Percentiles rank a stretch among this genome's conserved stretches.
Conservation (phyloP, 2,888 invertebrate species). For the Rotaria macrura region DNA sequence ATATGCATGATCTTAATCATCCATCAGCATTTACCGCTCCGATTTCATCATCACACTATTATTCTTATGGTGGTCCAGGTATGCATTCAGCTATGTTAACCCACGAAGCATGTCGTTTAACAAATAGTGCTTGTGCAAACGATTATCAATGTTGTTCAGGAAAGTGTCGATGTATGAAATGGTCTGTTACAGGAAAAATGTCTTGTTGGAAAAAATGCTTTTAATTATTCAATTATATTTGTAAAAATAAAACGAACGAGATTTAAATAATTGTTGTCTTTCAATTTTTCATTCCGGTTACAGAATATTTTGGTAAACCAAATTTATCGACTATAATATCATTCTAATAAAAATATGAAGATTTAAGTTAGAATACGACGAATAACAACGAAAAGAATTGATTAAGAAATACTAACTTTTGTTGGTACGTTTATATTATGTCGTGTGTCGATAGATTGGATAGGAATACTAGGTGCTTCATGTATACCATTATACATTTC, state of each 20-base stretch:
- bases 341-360: not conserved
- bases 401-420: not conserved
- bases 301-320: conserved; percentile 28
- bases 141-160: conserved; percentile 9
- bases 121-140: not conserved
- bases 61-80: not conserved
- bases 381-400: too few relatives aligned
- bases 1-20: not conserved
- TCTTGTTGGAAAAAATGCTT: conserved; percentile 11
- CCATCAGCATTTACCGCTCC: not conserved
- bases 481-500: not conserved
- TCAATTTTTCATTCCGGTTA: not conserved
- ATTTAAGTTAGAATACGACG: not conserved
- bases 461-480: not conserved
- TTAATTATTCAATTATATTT: not conserved
- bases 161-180: not conserved
- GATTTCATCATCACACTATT: not conserved
- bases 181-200: not conserved
- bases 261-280: too few relatives aligned
- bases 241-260: too few relatives aligned
- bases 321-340: conserved; percentile 30
- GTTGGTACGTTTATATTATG: too few relatives aligned
- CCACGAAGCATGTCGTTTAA: conserved; percentile 10
- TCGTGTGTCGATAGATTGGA: not conserved
- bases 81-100: not conserved